Percentiles rank a stretch among this genome's conserved stretches.
Evolutionary conservation across 1,140 invertebrate species (phyloP).

Genomic region (Paralvinella palmiformis): DNA sequence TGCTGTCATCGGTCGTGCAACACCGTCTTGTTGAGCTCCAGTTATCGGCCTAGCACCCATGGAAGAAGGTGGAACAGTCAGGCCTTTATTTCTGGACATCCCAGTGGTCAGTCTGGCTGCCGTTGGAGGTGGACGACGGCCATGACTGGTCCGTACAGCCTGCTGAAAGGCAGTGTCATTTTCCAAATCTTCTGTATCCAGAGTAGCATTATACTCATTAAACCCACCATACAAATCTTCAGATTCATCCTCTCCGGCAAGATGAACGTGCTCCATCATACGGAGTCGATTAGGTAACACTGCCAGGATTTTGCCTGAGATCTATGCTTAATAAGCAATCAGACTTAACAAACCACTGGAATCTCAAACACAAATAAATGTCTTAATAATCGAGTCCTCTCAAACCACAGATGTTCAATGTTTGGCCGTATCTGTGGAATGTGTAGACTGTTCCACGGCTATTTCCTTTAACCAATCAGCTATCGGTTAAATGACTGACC

Average conservation of each 20-base stretch:
- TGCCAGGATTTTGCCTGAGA: too few relatives aligned
- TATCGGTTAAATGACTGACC: too few relatives aligned
- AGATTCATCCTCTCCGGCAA: constrained; percentile 40
- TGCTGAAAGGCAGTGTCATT: constrained; percentile 63
- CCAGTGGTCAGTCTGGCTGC: constrained; percentile 31
- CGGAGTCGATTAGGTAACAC: constrained; percentile 6
- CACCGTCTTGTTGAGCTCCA: constrained; percentile 36
- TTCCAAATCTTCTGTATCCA: constrained; percentile 60
- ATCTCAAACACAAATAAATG: too few relatives aligned
- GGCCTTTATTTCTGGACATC: constrained; percentile 33
- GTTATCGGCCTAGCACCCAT: constrained; percentile 42
- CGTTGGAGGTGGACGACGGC: constrained; percentile 54
- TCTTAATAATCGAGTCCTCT: too few relatives aligned
- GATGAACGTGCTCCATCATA: constrained; percentile 22
- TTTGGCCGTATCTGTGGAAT: too few relatives aligned
- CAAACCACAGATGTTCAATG: too few relatives aligned
- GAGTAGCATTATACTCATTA: constrained; percentile 61
- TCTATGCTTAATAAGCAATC: too few relatives aligned
- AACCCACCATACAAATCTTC: constrained; percentile 65
- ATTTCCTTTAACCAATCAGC: too few relatives aligned
- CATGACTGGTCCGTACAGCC: constrained; percentile 59
- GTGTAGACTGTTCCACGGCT: too few relatives aligned
- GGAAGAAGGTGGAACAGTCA: constrained; percentile 41
- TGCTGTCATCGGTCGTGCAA: constrained; percentile 82
- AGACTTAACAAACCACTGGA: too few relatives aligned